These are phyloP conservation scores for Sapayoa aenigma DNA, from an alignment of 2,113 vertebrate genomes.

Conservation along the genomic window DNA sequence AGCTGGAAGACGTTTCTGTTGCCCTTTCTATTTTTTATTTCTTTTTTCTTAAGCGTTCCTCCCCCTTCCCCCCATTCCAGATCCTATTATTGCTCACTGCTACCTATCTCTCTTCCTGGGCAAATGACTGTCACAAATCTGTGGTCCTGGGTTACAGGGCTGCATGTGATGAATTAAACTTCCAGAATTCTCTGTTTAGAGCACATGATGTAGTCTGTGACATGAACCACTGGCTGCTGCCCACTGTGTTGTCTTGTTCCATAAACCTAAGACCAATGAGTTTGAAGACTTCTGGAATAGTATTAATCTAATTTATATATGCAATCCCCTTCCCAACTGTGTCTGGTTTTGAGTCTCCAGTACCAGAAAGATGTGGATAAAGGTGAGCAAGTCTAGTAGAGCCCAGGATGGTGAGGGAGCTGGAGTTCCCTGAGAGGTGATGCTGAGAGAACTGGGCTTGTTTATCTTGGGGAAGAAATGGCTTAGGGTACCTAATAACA, in stretches of 20 bases:
- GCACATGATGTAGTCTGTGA: rapidly evolving
- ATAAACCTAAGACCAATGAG: neutral
- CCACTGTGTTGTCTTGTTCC: neutral
- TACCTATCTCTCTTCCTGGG: neutral
- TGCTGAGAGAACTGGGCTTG: neutral
- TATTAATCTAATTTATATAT: neutral
- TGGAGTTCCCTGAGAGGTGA: neutral
- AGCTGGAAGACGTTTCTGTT: neutral
- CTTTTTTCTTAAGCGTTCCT: neutral
- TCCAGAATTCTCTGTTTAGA: neutral
- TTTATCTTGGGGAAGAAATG: neutral
- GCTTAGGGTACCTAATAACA: neutral
- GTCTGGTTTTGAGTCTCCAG: neutral
- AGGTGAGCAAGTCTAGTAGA: neutral
- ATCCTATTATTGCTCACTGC: neutral
- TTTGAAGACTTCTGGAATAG: neutral
- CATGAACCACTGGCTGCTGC: neutral
- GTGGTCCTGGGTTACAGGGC: neutral
- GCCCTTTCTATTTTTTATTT: neutral
- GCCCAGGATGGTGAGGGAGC: neutral
- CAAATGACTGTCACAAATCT: neutral
- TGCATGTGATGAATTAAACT: neutral
- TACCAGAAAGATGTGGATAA: neutral
- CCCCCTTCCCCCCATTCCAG: rapidly evolving
- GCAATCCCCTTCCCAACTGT: neutral